Conservation (phyloP, 2,888 invertebrate genomes). For the Diplolepis rosae region DNA sequence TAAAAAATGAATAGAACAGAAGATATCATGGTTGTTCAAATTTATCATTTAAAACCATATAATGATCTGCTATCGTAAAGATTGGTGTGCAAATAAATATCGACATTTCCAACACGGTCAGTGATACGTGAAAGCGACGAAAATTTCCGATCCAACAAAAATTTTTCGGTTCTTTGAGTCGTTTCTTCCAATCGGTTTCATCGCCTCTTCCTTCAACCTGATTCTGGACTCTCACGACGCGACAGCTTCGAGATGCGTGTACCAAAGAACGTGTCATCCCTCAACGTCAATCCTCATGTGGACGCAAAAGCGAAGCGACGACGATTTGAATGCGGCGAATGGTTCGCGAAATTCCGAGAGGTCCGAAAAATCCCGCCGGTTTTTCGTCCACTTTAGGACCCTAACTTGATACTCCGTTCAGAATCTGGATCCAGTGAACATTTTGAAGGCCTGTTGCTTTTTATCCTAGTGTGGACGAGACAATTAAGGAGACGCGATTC, state of each 20-base stretch:
- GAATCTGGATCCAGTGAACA: constrained; percentile 38
- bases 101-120: not conserved
- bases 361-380: constrained; percentile 49
- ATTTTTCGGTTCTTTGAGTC: constrained; percentile 45
- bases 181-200: constrained; percentile 43
- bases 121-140: constrained; percentile 63
- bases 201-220: constrained; percentile 42
- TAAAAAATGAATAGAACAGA: too few relatives aligned
- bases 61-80: too few relatives aligned
- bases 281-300: constrained; percentile 70
- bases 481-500: constrained; percentile 48
- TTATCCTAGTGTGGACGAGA: constrained; percentile 43
- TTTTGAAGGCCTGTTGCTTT: constrained; percentile 41
- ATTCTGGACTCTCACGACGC: constrained; percentile 56
- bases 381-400: constrained; percentile 49
- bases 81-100: not conserved
- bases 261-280: constrained; percentile 68
- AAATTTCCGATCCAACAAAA: constrained; percentile 55
- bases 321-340: constrained; percentile 67
- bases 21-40: too few relatives aligned
- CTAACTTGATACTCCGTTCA: constrained; percentile 48
- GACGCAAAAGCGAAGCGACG: constrained; percentile 63
- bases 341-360: constrained; percentile 48
- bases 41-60: too few relatives aligned
- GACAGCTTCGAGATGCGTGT: constrained; percentile 54